These are phyloP conservation scores for Entomyzon cyanotis DNA, from an alignment of 2,113 vertebrate genomes.

Conservation along the genomic window DNA sequence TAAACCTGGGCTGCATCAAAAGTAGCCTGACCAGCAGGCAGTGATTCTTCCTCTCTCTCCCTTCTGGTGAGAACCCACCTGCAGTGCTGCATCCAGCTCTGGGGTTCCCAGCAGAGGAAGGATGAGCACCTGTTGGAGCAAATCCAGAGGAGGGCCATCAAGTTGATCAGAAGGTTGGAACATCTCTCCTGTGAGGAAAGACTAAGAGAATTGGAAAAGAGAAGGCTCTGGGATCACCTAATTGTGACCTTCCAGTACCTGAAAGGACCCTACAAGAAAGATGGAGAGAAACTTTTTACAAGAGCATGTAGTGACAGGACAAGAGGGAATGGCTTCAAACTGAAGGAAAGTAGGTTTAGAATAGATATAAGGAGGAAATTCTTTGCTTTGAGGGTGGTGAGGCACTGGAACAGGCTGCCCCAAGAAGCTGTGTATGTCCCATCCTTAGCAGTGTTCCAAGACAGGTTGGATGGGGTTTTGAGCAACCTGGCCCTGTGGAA, in stretches of 20 bases:
- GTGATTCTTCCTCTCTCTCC: neutral
- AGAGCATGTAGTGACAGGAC: neutral
- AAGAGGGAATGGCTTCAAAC: neutral
- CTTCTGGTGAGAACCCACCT: neutral
- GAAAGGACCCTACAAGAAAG: neutral
- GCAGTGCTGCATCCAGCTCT: neutral
- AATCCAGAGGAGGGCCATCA: neutral
- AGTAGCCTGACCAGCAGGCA: neutral
- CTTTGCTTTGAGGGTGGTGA: neutral
- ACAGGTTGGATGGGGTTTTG: neutral
- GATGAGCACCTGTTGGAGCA: neutral
- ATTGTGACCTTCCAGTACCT: neutral
- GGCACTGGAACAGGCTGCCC: neutral
- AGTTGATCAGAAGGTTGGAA: neutral
- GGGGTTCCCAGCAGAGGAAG: neutral
- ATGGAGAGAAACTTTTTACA: neutral
- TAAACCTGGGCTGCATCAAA: neutral
- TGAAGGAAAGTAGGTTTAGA: neutral
- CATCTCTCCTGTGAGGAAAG: neutral
- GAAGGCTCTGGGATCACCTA: rapidly evolving
- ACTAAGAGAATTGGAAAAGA: neutral
- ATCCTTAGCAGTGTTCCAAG: neutral
- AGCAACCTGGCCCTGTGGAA: neutral
- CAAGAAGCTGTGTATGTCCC: too few species aligned
- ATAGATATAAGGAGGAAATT: neutral